Conservation (phyloP, 2,888 invertebrate species). For the Agapostemon virescens region DNA sequence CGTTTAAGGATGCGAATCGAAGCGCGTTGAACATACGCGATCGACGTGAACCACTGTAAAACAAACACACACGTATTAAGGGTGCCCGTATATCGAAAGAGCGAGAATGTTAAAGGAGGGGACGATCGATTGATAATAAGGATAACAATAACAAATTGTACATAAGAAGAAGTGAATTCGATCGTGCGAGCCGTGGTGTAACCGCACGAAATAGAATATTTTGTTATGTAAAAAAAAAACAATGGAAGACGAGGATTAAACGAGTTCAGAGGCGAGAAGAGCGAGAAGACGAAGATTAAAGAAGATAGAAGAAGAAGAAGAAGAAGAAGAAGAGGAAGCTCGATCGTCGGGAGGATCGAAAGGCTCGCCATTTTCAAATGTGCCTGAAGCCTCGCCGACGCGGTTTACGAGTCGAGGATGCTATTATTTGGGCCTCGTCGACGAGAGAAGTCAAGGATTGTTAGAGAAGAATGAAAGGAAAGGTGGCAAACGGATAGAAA, state of each 20-base stretch:
- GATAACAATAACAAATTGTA: conserved; percentile 52
- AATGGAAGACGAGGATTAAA: not conserved
- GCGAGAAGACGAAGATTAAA: not conserved
- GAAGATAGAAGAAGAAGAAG: not conserved
- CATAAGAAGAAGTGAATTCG: conserved; percentile 41
- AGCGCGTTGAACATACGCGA: conserved; percentile 22
- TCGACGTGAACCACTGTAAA: not conserved
- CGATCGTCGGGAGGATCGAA: not conserved
- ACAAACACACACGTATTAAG: conserved; percentile 31
- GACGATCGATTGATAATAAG: conserved; percentile 49
- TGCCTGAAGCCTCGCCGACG: not conserved
- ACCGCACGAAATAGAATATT: conserved; percentile 63
- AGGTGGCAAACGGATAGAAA: not conserved
- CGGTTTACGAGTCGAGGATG: not conserved
- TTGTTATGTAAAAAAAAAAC: conserved; percentile 65
- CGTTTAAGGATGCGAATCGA: conserved; percentile 61
- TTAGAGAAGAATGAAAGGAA: not conserved
- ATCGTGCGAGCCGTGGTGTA: conserved; percentile 41
- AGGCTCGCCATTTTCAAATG: conserved; percentile 13
- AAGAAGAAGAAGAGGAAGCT: not conserved
- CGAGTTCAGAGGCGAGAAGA: not conserved
- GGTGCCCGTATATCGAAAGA: conserved; percentile 46
- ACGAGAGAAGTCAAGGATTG: not conserved
- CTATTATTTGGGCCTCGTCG: conserved; percentile 24
- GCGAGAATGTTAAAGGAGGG: not conserved